These are phyloP conservation scores for Tiaroga cobitis DNA, from an alignment of 2,797 vertebrate genomes.

Conservation along the genomic window DNA sequence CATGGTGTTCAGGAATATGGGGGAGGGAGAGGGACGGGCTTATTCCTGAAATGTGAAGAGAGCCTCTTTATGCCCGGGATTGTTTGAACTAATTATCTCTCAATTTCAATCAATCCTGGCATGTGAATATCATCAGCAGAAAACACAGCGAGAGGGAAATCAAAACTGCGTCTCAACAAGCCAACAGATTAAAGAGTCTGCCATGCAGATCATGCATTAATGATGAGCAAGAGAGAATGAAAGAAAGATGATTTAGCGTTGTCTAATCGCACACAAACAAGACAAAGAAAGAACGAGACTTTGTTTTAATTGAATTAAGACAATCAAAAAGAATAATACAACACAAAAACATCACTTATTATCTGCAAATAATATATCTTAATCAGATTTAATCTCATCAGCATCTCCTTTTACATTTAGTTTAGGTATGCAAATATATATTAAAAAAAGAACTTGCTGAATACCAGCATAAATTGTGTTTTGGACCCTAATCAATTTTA, in stretches of 20 bases:
- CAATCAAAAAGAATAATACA: background rate
- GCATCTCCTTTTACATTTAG: background rate
- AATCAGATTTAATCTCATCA: background rate
- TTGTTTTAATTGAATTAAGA: slow-evolving; percentile 17
- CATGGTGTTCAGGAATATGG: background rate
- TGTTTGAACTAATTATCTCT: slow-evolving; percentile 59
- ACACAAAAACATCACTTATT: background rate
- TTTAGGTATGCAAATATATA: background rate
- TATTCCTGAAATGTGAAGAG: background rate
- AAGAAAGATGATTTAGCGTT: slow-evolving; percentile 48
- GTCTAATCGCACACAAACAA: slow-evolving; percentile 48
- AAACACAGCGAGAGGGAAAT: slow-evolving; percentile 55
- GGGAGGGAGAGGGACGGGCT: background rate
- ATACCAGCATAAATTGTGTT: background rate
- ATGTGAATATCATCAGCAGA: slow-evolving; percentile 55
- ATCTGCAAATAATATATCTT: background rate
- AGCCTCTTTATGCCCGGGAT: slow-evolving; percentile 22
- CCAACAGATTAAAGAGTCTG: slow-evolving; percentile 52
- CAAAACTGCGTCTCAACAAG: slow-evolving; percentile 49
- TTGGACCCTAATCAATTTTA: background rate
- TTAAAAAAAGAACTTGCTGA: too few relatives aligned
- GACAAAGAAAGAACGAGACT: slow-evolving; percentile 29
- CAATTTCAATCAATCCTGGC: slow-evolving; percentile 54
- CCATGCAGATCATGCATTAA: slow-evolving; percentile 51
- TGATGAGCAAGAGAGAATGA: slow-evolving; percentile 44